Base-by-base conservation (phyloP, 2,797 vertebrate genomes). In the Denticeps clupeoides region DNA sequence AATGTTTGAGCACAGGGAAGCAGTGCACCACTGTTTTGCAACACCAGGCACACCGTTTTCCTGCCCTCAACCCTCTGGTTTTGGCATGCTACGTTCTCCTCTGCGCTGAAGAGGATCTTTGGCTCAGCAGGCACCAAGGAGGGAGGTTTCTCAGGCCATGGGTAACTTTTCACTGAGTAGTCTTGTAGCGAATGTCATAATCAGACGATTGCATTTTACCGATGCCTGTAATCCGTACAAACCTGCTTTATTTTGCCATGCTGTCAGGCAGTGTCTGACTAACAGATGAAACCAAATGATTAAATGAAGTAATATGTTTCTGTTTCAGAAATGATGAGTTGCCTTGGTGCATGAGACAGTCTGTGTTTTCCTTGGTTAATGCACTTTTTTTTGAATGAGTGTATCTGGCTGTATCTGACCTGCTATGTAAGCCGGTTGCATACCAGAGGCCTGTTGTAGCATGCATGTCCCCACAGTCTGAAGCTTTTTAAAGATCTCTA, bases 1-100 rank as follows among this genome's bases (percentile, higher is more conserved):
- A 80, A 77, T 83, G 65, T 81, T 81, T 81, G 61, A 79, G 70
- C 67, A 79, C 61, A 43, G 71, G 69, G 72, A 76, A 62, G 52
- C 68, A 72, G 72, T 64, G 53, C 41, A 50, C 8, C 19, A 32
- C 35, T 47, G 29, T 52, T 40, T 15, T 18, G 23, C 50, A 59
- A 59, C 22, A 46, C 48, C 18, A 46, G 50, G 41, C 2, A 56
- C 11, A 24, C 22, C 4, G 22, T 41, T 40, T 70, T 45, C 72
- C 63, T 53, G 40, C 71, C 69, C 58, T 64, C 45, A n/a, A n/a
- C n/a, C n/a, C 31, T 67, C 66, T 56, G 29, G 5, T 52, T 56
- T 41, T 55, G 31, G 28, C 18, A 13, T 40, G 41, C 25, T 41
- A 32, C 23, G 43, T 42, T 52, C 29, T 38, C 44, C 55, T 53